Evolutionary conservation across 2,797 vertebrate genomes (phyloP).

Genomic region (Labeo calbasu): DNA sequence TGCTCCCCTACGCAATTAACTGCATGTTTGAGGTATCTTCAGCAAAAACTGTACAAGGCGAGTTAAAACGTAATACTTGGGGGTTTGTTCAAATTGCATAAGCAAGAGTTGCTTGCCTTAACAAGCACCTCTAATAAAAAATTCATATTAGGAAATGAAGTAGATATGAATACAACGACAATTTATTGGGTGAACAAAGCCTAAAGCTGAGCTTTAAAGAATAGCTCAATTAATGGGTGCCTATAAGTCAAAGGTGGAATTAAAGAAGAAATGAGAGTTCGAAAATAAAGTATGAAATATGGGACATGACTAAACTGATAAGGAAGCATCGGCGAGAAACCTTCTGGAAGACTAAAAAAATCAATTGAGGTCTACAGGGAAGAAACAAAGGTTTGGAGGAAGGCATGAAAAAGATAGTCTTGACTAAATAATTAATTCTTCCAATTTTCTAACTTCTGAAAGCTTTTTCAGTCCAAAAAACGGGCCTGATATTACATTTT

Average conservation of each 20-base stretch:
- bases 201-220: slow-evolving; percentile 14
- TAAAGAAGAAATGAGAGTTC: background rate
- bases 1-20: background rate
- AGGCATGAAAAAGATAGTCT: background rate
- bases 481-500: background rate
- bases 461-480: background rate
- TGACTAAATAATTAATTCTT: slow-evolving; percentile 17
- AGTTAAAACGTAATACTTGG: background rate
- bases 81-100: background rate
- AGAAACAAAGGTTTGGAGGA: background rate
- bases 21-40: background rate
- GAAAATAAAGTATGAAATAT: background rate
- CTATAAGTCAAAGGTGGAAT: background rate
- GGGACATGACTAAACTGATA: background rate
- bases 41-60: background rate
- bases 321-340: background rate
- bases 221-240: background rate
- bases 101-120: background rate
- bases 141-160: background rate
- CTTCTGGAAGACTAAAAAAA: background rate
- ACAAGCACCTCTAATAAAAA: slow-evolving; percentile 9
- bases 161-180: slow-evolving; percentile 5
- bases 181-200: background rate
- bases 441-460: slow-evolving; percentile 1
- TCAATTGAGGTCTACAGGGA: background rate